Base-by-base conservation (phyloP, 2,888 invertebrate genomes). In the Callyntrura sp. region DNA sequence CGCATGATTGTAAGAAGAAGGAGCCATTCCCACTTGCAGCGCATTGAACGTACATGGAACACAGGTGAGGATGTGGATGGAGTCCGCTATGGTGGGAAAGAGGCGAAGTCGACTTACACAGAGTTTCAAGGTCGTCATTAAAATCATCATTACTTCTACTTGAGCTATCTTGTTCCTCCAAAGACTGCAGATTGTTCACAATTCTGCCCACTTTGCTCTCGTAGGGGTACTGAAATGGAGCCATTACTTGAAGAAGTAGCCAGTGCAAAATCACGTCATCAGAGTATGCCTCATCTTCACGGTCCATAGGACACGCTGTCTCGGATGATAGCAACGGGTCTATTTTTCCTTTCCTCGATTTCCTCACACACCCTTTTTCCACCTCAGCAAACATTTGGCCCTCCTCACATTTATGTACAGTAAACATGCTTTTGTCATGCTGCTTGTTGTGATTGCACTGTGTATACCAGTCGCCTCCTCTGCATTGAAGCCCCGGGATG, bases 11-110 rank as follows among this genome's bases (percentile, higher is more conserved):
- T 3, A 90, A 14, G 70, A 90, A 79, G 28, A 81, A 79, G 6
- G 82, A 48, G 14, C 79, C 78, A 0, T 25, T 79, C n/a, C 79
- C 68, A n/a, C 48, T 12, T 12, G 76, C 60, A 14, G 51, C 88
- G 57, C 92, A 92, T 9, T 91, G 83, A 23, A 92, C 78, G 78
- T 90, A 92, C 43, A 83, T 65, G 6, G 60, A 8, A 73, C 92
- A 92, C 0, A 90, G 83, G 1, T 23, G 62, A 8, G 92, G 92
- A 84, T 92, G 92, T 0, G 91, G 73, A 68, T 82, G 87, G n/a
- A 92, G 86, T 0, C 84, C 62, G 28, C n/a, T n/a, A n/a, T 57
- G 17, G 20, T 73, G 79, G 9, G 68, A 14, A n/a, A 73, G 43
- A 20, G 76, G 55, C 9, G 73, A 57, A 12, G 45, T 62, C 82